These are phyloP conservation scores for Stegophylla sp. DNA, from an alignment of 2,888 invertebrate species.

Conservation along the genomic window DNA sequence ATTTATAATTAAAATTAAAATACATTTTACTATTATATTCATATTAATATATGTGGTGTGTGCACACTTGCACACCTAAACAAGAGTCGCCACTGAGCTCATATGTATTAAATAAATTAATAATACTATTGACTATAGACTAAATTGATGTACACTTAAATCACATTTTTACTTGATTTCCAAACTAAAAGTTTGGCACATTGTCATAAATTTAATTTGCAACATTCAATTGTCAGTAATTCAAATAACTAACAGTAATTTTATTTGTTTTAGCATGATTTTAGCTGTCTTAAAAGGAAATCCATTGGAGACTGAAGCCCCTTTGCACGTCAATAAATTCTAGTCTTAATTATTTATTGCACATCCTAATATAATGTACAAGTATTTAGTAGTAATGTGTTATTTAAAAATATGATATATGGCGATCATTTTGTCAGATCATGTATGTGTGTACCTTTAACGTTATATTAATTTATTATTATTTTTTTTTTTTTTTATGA, in stretches of 20 bases:
- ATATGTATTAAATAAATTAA: no score
- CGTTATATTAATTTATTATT: no score
- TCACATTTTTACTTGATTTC: background rate
- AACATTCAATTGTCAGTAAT: background rate
- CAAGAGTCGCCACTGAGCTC: no score
- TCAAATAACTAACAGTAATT: conserved; percentile 10
- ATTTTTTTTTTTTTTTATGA: no score
- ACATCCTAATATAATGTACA: conserved; percentile 1
- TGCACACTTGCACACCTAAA: no score
- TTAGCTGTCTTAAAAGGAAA: conserved; percentile 80
- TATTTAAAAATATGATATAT: background rate
- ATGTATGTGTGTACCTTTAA: no score
- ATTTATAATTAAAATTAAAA: no score
- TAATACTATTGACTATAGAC: no score
- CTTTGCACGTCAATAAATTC: conserved; percentile 46
- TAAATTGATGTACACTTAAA: no score
- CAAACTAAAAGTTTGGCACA: background rate
- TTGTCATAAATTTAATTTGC: background rate
- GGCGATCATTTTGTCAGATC: no score
- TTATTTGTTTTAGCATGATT: conserved; percentile 71
- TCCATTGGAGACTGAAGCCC: conserved; percentile 74
- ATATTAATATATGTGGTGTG: no score
- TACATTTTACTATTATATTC: no score
- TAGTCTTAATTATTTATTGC: conserved; percentile 24
- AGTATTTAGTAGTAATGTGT: background rate